A percentile compares a stretch with the other conserved stretches of the same genome.
Evolutionary conservation across 2,797 vertebrate species (phyloP).

Genomic region (Hydrophis major): DNA sequence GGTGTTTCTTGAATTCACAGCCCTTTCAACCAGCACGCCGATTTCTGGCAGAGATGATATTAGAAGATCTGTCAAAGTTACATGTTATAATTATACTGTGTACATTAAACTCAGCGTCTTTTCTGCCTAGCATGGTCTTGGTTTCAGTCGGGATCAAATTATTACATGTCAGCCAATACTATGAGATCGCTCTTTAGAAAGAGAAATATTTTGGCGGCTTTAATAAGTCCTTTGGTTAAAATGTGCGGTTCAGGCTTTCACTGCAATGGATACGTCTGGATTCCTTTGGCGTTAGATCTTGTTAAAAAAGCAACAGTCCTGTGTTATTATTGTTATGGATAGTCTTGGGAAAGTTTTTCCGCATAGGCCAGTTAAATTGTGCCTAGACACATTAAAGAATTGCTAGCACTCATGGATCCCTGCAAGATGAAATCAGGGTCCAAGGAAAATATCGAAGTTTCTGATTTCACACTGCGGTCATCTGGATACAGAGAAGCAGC

Average conservation of each 20-base stretch:
- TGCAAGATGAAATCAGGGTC: neutral
- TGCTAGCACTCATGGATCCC: neutral
- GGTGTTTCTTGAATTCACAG: neutral
- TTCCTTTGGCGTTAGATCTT: neutral
- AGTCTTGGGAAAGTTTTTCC: neutral
- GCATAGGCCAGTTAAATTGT: neutral
- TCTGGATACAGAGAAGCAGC: neutral
- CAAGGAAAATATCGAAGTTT: neutral
- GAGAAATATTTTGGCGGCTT: conserved; percentile 10
- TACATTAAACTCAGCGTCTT: neutral
- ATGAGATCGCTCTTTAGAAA: neutral
- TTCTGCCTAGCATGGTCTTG: neutral
- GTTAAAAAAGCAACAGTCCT: neutral
- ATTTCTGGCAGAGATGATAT: neutral
- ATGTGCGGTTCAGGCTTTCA: fast-evolving
- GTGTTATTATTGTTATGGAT: neutral
- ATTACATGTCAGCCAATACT: neutral
- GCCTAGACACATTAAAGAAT: neutral
- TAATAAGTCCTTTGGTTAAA: neutral
- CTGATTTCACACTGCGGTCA: neutral
- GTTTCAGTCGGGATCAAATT: neutral
- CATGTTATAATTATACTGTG: fast-evolving
- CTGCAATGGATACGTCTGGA: conserved; percentile 4
- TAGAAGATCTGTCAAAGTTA: neutral
- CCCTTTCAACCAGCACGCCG: neutral